A percentile compares a stretch with the other conserved stretches of the same genome.
phyloP scores from a whole-genome alignment of 2,113 vertebrate species.

The Phaetusa simplex region DNA sequence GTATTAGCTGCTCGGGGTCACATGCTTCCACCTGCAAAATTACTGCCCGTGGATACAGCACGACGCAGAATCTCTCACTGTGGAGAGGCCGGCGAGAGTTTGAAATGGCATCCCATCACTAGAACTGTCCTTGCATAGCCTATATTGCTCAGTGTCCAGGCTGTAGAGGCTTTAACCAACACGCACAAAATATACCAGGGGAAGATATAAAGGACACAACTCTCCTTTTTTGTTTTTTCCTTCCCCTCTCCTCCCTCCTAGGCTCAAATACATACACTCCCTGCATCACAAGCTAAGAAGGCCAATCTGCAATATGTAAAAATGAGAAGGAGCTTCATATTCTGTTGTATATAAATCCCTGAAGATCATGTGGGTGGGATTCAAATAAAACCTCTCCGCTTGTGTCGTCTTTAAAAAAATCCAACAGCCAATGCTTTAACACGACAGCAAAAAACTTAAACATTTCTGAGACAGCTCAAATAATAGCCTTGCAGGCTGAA shows the following conservation, averaged over 20 bases:
- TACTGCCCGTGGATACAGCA: background rate
- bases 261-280: background rate
- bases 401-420: constrained; percentile 20
- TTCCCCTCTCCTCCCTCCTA: background rate
- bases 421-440: background rate
- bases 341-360: constrained; percentile 20
- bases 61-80: background rate
- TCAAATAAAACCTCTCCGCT: background rate
- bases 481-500: constrained; percentile 9
- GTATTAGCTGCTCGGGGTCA: background rate
- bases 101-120: background rate
- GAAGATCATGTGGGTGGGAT: constrained; percentile 9
- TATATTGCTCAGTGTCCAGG: background rate
- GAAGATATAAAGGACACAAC: background rate
- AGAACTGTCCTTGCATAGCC: background rate
- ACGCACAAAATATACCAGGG: background rate
- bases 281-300: background rate
- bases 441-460: constrained; percentile 5
- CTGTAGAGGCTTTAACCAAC: background rate
- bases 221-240: background rate
- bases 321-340: background rate
- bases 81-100: background rate
- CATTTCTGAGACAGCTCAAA: constrained; percentile 39
- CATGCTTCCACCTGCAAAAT: background rate
- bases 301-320: background rate